Evolutionary conservation across 2,888 invertebrate genomes (phyloP), one percentile per base, ranked within the genome.

Genomic region (Stratiomys singularior): DNA sequence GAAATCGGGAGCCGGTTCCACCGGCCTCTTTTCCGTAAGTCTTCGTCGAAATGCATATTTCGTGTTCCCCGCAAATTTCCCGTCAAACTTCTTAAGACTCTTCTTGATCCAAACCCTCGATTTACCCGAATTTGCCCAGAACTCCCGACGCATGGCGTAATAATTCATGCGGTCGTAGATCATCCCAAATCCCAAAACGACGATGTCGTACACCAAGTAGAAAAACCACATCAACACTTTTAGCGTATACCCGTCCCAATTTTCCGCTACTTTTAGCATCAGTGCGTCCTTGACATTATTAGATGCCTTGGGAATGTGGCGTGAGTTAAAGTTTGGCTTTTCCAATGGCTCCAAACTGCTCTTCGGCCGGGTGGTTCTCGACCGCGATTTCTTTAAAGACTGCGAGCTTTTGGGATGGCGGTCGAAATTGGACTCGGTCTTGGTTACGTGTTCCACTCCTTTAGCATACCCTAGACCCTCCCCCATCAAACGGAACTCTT

Each of bases 181-280:
- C 82, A 87, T 86, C 79, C 86, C 86, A 78, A 84, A 86, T 76
- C 94, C 95, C 89, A 96, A 92, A 78, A 92, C 92, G 81, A 93
- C 91, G 81, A 95, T 93, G 85, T 96, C 95, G 28, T 92, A 93
- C 27, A 96, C 89, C 82, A 96, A 88, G 87, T 93, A 92, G 81
- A 93, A 88, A 78, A 96, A 90, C 96, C 96, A 96, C 78, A 91
- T 89, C 77, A 94, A 85, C 78, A 94, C 90, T 82, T 89, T 91
- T 85, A 89, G 88, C 5, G 90, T 89, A 0, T 89, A 90, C 60
- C 88, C 89, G 11, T 89, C 88, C 91, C 91, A 91, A 78, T 89
- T 89, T 79, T 89, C 89, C 85, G 84, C 87, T 82, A 83, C 85
- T 79, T 85, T 89, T 85, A 83, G 83, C 83, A 81, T 84, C 82